Base-by-base conservation (phyloP, 2,113 vertebrate genomes). In the Istiophorus platypterus region DNA sequence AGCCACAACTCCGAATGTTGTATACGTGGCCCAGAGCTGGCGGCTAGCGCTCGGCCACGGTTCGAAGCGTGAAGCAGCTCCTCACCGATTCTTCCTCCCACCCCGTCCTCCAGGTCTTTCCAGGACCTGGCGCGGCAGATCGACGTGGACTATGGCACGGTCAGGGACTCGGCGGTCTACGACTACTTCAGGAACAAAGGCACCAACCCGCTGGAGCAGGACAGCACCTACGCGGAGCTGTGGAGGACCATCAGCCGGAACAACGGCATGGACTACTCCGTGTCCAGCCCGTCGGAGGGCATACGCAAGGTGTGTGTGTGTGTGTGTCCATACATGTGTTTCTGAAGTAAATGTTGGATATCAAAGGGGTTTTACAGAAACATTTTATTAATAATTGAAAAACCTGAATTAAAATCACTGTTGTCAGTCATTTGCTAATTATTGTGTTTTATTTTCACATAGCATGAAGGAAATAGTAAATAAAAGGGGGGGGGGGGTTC, bases 111-210 rank as follows among this genome's bases (percentile, higher is more conserved):
- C 94, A 99, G 98, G 89, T 96, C 98, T 0, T 99, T 99, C 95
- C 98, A 99, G 93, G 98, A 99, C 91, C 90, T 99, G 88, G 96
- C 97, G 20, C 96, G 96, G 85, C 98, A 99, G 95, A 95, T 97
- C 59, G 98, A 99, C 49, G 92, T 99, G 78, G 95, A 97, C 65
- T 99, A 99, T 0, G 98, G 98, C 65, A 99, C 98, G 0, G 98
- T 99, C 70, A 94, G 96, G 80, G 98, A 99, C 92, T 99, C 98
- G 0, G 96, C 98, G 0, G 98, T 99, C 13, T 99, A 99, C 6
- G 97, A 99, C 88, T 99, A 99, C 93, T 98, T 99, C 81, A 96
- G 95, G 85, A 97, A 97, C 88, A 99, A 99, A 94, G 98, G 98
- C 17, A 99, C 97, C 82, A 99, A 99, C 88, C 97, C 97, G 4